Evolutionary conservation across 2,888 invertebrate genomes (phyloP).

Genomic region (Callyntrura sp.): DNA sequence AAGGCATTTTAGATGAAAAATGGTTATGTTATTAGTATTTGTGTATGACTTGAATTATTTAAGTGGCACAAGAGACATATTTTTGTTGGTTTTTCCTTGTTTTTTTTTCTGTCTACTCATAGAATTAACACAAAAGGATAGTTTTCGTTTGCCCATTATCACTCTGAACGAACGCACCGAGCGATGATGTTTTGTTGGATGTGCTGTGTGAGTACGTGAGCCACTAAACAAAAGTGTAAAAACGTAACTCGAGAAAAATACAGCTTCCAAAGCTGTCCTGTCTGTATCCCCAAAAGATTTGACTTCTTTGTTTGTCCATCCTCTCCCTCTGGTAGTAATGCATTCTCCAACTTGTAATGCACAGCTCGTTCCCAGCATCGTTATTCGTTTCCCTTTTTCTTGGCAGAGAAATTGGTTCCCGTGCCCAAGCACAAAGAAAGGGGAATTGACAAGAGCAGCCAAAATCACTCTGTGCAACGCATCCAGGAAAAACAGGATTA

Average conservation of each 20-base stretch:
- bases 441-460: constrained; percentile 35
- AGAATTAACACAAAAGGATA: not conserved
- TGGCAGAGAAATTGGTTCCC: constrained; percentile 37
- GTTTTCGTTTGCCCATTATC: constrained; percentile 36
- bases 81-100: constrained; percentile 10
- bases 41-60: not conserved
- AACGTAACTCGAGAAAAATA: not conserved
- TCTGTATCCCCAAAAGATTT: not conserved
- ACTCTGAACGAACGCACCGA: constrained; percentile 8
- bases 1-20: not conserved
- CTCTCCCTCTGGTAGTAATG: not conserved
- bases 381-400: constrained; percentile 40
- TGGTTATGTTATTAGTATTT: not conserved
- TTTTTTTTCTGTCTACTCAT: constrained; percentile 4
- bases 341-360: not conserved
- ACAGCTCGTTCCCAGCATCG: not conserved
- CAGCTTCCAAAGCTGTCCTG: not conserved
- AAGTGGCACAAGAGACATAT: constrained; percentile 1
- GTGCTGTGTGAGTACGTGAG: not conserved
- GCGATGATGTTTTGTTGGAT: constrained; percentile 1
- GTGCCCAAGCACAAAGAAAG: constrained; percentile 20
- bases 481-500: constrained; percentile 51
- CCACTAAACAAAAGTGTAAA: not conserved
- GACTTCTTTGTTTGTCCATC: constrained; percentile 26
- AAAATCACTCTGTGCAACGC: not conserved